Base-by-base conservation (phyloP, 2,113 vertebrate genomes). In the Desmodus rotundus region DNA sequence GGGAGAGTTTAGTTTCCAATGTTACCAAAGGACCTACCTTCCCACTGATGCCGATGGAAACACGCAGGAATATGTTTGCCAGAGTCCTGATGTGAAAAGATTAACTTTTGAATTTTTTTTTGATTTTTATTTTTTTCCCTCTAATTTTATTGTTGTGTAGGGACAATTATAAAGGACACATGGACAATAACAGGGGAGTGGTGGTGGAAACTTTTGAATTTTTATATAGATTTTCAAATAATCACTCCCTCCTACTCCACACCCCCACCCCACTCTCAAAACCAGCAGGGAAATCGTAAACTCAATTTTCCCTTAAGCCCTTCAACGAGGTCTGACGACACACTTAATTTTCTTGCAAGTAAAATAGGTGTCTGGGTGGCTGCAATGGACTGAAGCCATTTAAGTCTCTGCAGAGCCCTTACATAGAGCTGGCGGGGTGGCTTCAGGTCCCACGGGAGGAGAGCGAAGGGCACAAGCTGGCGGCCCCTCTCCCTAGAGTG, bases 301-400 rank as follows among this genome's bases (percentile, higher is more conserved):
- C 73, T 14, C 4, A 85, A 20, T 33, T 94, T 98, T 92, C 67
- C 84, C 80, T 72, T 85, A 81, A 96, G 61, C 54, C 73, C 52
- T 90, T 87, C 85, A 89, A 91, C 1, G 14, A 97, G 82, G 87
- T 38, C 93, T 54, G 89, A 97, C 14, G 72, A 89, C 28, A 83
- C 38, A 67, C 83, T 83, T 86, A 13, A 94, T 95, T 98, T 95
- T 97, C 95, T 96, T 95, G 61, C 95, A 97, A 98, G 76, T 68
- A 80, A 28, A 97, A 93, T 36, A 73, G 94, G 94, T 67, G 5
- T 89, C 93, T 96, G 72, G 70, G 50, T 90, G 86, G 12, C 73
- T 97, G 81, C 31, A 26, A 4, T 5, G 33, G 92, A 96, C 63
- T 33, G 4, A 96, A 89, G 87, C 45, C 43, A 70, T 26, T 89